Evolutionary conservation across 1,140 invertebrate genomes (phyloP).

Genomic region (Drosophila tropicalis): DNA sequence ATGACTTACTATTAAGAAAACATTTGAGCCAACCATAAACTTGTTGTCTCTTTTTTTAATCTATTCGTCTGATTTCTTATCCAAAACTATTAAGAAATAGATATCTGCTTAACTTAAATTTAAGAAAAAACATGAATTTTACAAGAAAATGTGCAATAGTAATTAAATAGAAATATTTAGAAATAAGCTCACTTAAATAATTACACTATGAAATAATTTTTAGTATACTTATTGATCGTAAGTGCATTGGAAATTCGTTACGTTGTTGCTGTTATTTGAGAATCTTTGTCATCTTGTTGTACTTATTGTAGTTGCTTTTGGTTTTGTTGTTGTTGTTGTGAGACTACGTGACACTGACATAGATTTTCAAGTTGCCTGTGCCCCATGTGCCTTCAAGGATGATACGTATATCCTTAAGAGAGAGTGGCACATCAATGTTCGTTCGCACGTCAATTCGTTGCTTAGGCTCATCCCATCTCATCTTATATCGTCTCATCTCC

Average conservation of each 20-base stretch:
- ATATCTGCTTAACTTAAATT: too few relatives aligned
- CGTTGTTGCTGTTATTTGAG: slow-evolving; percentile 33
- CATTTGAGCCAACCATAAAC: too few relatives aligned
- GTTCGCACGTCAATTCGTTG: slow-evolving; percentile 23
- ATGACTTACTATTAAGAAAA: too few relatives aligned
- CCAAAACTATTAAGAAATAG: too few relatives aligned
- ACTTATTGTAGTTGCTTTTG: slow-evolving; percentile 42
- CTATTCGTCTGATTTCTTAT: too few relatives aligned
- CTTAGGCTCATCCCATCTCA: slow-evolving; percentile 50
- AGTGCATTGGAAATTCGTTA: slow-evolving; percentile 53
- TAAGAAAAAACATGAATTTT: too few relatives aligned
- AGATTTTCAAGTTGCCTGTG: slow-evolving; percentile 77
- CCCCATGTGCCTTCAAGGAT: slow-evolving; percentile 40
- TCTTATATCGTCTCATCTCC: slow-evolving; percentile 34
- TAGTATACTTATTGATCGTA: background rate
- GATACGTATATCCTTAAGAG: slow-evolving; percentile 58
- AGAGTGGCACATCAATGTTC: slow-evolving; percentile 7
- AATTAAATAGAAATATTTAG: too few relatives aligned
- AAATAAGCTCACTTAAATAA: too few relatives aligned
- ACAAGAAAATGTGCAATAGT: too few relatives aligned
- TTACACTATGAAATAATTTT: too few relatives aligned
- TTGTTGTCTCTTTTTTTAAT: too few relatives aligned
- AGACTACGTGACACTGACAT: slow-evolving; percentile 78
- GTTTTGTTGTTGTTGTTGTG: slow-evolving; percentile 36
- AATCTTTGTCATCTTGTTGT: slow-evolving; percentile 43